phyloP scores from a whole-genome alignment of 2,113 vertebrate species.

The Rhinolophus sinicus region DNA sequence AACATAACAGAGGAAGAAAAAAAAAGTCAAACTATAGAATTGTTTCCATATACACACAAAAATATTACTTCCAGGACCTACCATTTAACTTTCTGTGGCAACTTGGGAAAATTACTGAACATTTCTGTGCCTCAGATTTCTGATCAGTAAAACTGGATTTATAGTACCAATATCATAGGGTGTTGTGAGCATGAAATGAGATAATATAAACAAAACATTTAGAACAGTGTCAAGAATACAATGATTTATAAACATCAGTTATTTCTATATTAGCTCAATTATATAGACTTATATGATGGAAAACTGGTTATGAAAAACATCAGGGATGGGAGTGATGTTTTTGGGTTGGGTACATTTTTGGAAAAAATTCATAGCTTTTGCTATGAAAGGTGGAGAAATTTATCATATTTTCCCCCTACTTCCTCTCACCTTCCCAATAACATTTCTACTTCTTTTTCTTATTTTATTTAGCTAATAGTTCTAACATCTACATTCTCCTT shows the following conservation, averaged over 20 bases:
- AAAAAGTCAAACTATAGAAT: background rate
- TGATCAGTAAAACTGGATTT: background rate
- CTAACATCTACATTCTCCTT: background rate
- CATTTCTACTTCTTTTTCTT: background rate
- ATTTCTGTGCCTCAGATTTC: background rate
- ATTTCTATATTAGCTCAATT: conserved; percentile 30
- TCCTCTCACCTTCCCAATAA: background rate
- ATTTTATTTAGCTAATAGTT: background rate
- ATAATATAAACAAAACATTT: background rate
- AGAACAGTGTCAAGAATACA: background rate
- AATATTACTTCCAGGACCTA: background rate
- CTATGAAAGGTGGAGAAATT: background rate
- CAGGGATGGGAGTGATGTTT: background rate
- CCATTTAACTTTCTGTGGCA: background rate
- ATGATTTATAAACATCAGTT: conserved; percentile 1
- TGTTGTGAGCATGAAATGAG: background rate
- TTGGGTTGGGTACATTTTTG: background rate
- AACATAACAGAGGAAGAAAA: background rate
- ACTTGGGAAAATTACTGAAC: background rate
- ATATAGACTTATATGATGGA: conserved; percentile 34
- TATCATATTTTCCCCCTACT: background rate
- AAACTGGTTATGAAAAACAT: background rate
- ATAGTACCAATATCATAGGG: background rate
- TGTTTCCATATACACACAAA: background rate
- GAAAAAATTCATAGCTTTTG: background rate